A percentile compares a stretch with the other conserved stretches of the same genome.
Conservation (phyloP, 2,888 invertebrate species). For the Nezara viridula region DNA sequence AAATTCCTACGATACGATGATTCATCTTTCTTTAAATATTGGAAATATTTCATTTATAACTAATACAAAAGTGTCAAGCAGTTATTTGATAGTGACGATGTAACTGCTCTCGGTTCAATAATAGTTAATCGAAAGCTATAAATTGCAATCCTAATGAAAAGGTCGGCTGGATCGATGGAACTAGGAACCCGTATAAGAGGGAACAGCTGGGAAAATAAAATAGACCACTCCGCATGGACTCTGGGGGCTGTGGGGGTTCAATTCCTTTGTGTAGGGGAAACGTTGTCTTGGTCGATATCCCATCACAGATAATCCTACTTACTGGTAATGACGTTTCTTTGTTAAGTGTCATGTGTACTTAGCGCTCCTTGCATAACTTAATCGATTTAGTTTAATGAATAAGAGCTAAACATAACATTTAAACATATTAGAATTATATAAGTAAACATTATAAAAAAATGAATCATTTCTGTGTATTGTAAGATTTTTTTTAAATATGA, state of each 20-base stretch:
- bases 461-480: too few species aligned
- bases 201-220: slow-evolving; percentile 10
- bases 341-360: background rate
- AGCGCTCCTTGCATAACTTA: too few species aligned
- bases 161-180: background rate
- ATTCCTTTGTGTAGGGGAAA: background rate
- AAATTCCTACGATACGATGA: too few species aligned
- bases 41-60: too few species aligned
- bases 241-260: background rate
- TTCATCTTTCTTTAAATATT: too few species aligned
- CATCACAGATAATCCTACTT: background rate
- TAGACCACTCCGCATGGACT: background rate
- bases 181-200: background rate
- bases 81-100: background rate
- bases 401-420: too few species aligned
- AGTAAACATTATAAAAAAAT: too few species aligned
- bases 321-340: background rate
- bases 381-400: too few species aligned
- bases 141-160: background rate
- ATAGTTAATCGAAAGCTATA: background rate
- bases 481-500: too few species aligned
- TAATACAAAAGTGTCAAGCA: background rate
- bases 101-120: background rate
- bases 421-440: too few species aligned
- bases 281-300: background rate